Conservation (phyloP, 1,140 invertebrate genomes). For the Orius insidiosus region DNA sequence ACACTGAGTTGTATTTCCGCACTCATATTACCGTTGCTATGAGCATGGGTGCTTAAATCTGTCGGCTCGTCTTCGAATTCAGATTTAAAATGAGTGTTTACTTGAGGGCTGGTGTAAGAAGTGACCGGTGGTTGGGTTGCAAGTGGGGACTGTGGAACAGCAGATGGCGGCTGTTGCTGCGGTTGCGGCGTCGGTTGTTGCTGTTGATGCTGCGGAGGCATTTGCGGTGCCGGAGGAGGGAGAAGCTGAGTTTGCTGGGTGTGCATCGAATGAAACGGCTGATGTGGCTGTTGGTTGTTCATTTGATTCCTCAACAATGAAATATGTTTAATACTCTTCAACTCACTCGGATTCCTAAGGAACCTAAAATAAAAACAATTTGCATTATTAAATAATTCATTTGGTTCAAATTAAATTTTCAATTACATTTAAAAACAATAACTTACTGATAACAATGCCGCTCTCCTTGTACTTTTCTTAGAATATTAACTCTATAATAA, state of each 20-base stretch:
- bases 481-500: conserved; percentile 94
- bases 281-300: conserved; percentile 20
- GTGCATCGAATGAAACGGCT: conserved; percentile 4
- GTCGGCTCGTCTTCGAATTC: conserved; percentile 15
- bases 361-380: conserved; percentile 38
- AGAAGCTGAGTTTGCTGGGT: not conserved
- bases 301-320: conserved; percentile 72
- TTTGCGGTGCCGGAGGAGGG: not conserved
- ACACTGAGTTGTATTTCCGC: conserved; percentile 14
- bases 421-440: conserved; percentile 4
- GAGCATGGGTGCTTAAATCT: conserved; percentile 15
- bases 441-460: conserved; percentile 89
- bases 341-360: conserved; percentile 69
- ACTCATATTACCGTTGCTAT: conserved; percentile 7
- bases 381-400: not conserved
- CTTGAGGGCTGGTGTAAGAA: not conserved
- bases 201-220: not conserved
- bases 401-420: too few species aligned
- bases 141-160: not conserved
- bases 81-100: not conserved
- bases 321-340: conserved; percentile 86
- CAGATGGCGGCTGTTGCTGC: not conserved
- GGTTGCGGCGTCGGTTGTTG: not conserved
- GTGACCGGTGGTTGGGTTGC: not conserved
- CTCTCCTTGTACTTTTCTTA: conserved; percentile 94